Percentiles rank a stretch among this genome's conserved stretches.
These are phyloP conservation scores for Heliconius cydno DNA, from an alignment of 2,888 invertebrate genomes.

Conservation along the genomic window DNA sequence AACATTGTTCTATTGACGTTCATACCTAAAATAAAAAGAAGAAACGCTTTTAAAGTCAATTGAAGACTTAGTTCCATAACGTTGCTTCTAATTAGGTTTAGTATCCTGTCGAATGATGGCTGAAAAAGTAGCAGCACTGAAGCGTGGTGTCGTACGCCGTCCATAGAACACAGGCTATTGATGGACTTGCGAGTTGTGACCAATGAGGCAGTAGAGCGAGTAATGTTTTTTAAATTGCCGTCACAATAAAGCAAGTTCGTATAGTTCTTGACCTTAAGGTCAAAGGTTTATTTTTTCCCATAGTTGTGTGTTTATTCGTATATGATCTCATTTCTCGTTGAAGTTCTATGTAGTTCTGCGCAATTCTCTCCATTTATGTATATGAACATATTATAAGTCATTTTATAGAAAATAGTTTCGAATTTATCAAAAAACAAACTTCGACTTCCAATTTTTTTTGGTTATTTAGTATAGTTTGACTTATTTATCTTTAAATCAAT, in stretches of 20 bases:
- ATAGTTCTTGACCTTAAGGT: neutral
- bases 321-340: neutral
- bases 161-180: slow-evolving; percentile 52
- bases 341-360: neutral
- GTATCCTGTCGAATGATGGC: slow-evolving; percentile 35
- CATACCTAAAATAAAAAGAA: neutral
- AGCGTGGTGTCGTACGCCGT: slow-evolving; percentile 64
- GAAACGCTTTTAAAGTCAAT: slow-evolving; percentile 11
- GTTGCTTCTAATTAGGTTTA: slow-evolving; percentile 35
- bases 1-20: neutral
- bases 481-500: neutral
- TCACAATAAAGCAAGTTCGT: slow-evolving; percentile 39
- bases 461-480: neutral
- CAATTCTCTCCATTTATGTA: neutral
- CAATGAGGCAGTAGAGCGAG: slow-evolving; percentile 63
- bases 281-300: neutral
- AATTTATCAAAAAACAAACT: too few species aligned
- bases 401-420: neutral
- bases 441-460: neutral
- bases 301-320: neutral
- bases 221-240: slow-evolving; percentile 64
- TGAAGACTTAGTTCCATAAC: slow-evolving; percentile 35
- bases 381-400: neutral
- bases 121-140: slow-evolving; percentile 52
- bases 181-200: slow-evolving; percentile 68